These are phyloP conservation scores for Bombus confusus DNA, from an alignment of 1,140 invertebrate genomes.

Conservation along the genomic window DNA sequence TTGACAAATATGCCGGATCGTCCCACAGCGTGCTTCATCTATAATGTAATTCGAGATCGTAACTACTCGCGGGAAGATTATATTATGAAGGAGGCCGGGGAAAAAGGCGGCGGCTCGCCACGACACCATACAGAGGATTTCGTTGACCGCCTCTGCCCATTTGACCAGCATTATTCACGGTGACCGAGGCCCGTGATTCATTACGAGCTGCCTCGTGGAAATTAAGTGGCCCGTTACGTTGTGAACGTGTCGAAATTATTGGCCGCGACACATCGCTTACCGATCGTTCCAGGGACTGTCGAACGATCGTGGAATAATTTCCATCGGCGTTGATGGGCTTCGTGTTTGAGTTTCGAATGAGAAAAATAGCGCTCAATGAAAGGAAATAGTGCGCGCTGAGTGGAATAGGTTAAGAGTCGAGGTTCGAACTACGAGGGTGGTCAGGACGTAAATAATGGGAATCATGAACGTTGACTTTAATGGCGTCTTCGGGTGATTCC, in stretches of 20 bases:
- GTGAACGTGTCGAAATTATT: constrained; percentile 35
- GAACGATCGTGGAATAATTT: background rate
- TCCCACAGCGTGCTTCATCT: constrained; percentile 62
- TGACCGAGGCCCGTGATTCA: constrained; percentile 54
- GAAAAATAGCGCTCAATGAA: background rate
- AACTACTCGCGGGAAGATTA: constrained; percentile 65
- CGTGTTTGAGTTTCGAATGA: background rate
- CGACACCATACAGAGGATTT: constrained; percentile 23
- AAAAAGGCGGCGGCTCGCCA: constrained; percentile 43
- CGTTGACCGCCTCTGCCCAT: constrained; percentile 11
- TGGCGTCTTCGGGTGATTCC: background rate
- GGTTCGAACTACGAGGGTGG: background rate
- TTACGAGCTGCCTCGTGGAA: constrained; percentile 51
- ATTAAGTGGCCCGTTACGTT: constrained; percentile 58
- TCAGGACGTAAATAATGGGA: constrained; percentile 3
- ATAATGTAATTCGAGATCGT: constrained; percentile 70
- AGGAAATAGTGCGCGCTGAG: background rate
- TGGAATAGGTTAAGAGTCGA: background rate
- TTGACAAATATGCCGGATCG: constrained; percentile 67
- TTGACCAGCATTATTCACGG: constrained; percentile 55
- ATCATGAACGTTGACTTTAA: background rate
- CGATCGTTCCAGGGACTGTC: background rate
- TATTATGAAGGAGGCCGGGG: constrained; percentile 31
- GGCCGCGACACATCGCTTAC: background rate
- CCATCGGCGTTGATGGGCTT: background rate